A percentile compares a stretch with the other conserved stretches of the same genome.
phyloP scores from a whole-genome alignment of 2,113 vertebrate genomes.

The Electrona antarctica region DNA sequence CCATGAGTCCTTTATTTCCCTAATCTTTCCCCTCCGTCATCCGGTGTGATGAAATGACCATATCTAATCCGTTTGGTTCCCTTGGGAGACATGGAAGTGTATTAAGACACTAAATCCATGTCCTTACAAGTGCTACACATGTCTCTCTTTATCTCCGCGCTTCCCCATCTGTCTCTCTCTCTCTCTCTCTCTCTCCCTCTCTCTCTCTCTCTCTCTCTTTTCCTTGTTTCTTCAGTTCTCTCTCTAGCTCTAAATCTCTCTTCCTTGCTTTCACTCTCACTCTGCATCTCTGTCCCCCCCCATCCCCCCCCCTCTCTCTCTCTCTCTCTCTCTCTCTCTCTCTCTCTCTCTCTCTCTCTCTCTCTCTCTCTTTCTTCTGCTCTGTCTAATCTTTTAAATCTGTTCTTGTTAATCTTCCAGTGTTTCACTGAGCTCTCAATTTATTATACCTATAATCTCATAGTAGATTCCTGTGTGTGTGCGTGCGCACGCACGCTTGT shows the following conservation, averaged over 20 bases:
- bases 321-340: conserved; percentile 12
- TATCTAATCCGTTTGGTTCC: conserved; percentile 70
- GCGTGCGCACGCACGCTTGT: background rate
- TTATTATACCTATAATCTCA: too few relatives aligned
- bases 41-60: conserved; percentile 74
- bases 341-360: conserved; percentile 35
- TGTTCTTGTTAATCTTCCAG: too few relatives aligned
- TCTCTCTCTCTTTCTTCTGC: conserved; percentile 38
- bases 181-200: background rate
- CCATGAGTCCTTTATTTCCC: background rate
- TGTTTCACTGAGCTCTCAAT: too few relatives aligned
- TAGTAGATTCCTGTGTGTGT: background rate
- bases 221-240: background rate
- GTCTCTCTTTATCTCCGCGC: conserved; percentile 72
- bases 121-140: conserved; percentile 75
- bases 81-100: conserved; percentile 73
- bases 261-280: background rate
- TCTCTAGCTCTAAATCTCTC: background rate
- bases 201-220: background rate
- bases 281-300: background rate
- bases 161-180: conserved; percentile 53
- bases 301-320: background rate
- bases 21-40: background rate
- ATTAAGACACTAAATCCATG: conserved; percentile 77
- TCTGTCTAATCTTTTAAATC: background rate